Evolutionary conservation across 2,113 vertebrate genomes (phyloP).

Genomic region (Oxygymnocypris stewartii): DNA sequence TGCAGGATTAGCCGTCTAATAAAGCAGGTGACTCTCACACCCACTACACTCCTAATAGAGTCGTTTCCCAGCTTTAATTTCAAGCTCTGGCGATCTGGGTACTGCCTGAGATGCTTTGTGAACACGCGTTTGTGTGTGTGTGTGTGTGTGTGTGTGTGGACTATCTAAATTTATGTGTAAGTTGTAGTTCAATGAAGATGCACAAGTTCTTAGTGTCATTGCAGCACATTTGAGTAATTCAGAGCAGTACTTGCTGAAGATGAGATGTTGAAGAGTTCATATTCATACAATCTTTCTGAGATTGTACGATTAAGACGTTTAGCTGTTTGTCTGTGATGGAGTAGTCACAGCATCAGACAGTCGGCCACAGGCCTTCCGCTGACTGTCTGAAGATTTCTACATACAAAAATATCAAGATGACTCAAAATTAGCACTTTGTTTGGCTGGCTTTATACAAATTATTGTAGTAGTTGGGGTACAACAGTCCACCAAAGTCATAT

Average conservation of each 20-base stretch:
- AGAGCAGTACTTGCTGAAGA: neutral
- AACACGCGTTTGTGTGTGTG: too few species aligned
- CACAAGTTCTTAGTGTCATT: neutral
- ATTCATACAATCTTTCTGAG: neutral
- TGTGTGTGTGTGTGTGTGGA: neutral
- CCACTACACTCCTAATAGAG: conserved; percentile 38
- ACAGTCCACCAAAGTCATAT: neutral
- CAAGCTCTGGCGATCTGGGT: conserved; percentile 43
- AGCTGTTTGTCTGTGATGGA: neutral
- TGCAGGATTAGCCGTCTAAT: conserved; percentile 44
- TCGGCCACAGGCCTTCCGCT: neutral
- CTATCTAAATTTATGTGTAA: neutral
- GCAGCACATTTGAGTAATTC: conserved; percentile 18
- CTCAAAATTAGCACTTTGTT: neutral
- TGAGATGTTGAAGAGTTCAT: neutral
- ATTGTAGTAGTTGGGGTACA: neutral
- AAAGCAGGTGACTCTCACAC: conserved; percentile 30
- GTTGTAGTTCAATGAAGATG: neutral
- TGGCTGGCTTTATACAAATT: neutral
- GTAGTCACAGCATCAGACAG: neutral
- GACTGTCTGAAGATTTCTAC: neutral
- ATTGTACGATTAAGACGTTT: neutral
- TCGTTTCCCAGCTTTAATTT: conserved; percentile 48
- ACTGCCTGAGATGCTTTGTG: neutral
- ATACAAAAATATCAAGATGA: neutral